A percentile compares a stretch with the other conserved stretches of the same genome.
phyloP scores from a whole-genome alignment of 2,888 invertebrate genomes.

The Strigamia crassipes region DNA sequence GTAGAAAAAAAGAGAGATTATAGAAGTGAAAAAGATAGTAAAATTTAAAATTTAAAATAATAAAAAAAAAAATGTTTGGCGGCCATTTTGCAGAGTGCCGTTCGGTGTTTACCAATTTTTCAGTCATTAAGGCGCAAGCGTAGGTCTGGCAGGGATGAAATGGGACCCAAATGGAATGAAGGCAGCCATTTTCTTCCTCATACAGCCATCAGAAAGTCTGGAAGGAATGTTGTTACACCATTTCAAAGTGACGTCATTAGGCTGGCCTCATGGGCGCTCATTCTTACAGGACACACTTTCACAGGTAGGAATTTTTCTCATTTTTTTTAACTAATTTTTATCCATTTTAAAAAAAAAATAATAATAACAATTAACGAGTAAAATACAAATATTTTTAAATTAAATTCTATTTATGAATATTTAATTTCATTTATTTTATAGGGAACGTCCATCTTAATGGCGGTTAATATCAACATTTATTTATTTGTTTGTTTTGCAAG shows the following conservation, averaged over 20 bases:
- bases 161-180: constrained; percentile 34
- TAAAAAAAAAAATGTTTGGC: not conserved
- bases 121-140: not conserved
- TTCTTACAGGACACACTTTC: constrained; percentile 44
- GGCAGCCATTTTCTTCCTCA: constrained; percentile 36
- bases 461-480: constrained; percentile 12
- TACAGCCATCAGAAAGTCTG: constrained; percentile 44
- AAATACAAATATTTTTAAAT: not conserved
- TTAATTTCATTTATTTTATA: constrained; percentile 3
- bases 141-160: constrained; percentile 27
- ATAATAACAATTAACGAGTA: not conserved
- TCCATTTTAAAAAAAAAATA: not conserved
- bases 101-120: constrained; percentile 13
- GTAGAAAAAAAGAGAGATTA: not conserved
- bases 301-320: constrained; percentile 39
- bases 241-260: constrained; percentile 46
- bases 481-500: not conserved
- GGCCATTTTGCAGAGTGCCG: not conserved
- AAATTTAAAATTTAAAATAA: not conserved
- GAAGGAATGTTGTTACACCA: constrained; percentile 47
- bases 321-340: no score
- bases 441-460: constrained; percentile 26
- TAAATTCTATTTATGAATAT: not conserved
- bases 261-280: constrained; percentile 41
- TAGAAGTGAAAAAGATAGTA: not conserved